phyloP scores from a whole-genome alignment of 2,113 vertebrate genomes.

The Pontoporia blainvillei region DNA sequence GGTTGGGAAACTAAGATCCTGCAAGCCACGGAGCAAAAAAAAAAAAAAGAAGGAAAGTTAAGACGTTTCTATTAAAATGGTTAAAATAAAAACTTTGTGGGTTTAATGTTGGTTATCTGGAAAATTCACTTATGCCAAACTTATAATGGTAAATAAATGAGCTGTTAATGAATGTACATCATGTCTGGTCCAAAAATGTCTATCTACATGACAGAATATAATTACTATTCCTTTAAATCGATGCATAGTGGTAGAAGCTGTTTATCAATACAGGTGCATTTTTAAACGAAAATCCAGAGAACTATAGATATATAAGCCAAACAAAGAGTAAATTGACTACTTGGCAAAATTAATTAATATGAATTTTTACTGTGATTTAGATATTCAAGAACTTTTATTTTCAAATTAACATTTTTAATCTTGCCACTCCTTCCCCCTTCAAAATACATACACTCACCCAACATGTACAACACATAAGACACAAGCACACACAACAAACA shows the following conservation, averaged over 20 bases:
- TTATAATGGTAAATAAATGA: constrained; percentile 49
- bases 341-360: neutral
- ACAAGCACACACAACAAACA: neutral
- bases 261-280: neutral
- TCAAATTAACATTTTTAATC: neutral
- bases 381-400: neutral
- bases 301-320: neutral
- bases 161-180: constrained; percentile 46
- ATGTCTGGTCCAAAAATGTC: constrained; percentile 43
- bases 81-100: constrained; percentile 28
- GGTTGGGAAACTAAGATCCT: no score
- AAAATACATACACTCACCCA: neutral
- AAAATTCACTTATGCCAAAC: constrained; percentile 58
- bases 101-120: constrained; percentile 52
- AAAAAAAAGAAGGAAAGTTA: neutral
- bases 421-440: neutral
- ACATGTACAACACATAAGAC: neutral
- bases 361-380: neutral
- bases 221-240: neutral
- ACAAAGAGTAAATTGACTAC: neutral
- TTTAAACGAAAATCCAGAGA: constrained; percentile 2
- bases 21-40: no score
- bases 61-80: constrained; percentile 25
- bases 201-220: constrained; percentile 18
- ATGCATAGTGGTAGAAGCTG: neutral